Conservation (phyloP, 2,888 invertebrate genomes). For the Eristalis tenax region DNA sequence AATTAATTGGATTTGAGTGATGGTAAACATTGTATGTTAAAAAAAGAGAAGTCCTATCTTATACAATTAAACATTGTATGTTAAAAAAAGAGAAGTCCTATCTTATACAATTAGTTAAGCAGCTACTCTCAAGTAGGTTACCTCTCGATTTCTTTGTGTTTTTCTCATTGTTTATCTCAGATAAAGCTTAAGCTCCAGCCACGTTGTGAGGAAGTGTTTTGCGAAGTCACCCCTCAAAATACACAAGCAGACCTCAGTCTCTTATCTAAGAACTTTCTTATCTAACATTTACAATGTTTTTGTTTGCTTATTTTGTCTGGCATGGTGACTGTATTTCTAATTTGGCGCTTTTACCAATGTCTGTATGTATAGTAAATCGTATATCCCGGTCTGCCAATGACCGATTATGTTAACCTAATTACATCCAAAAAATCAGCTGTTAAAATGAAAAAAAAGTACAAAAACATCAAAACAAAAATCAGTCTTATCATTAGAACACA, state of each 20-base stretch:
- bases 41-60: too few species aligned
- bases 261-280: not conserved
- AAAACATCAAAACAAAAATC: slow-evolving; percentile 11
- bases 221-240: not conserved
- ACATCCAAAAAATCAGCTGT: slow-evolving; percentile 25
- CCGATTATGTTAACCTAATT: not conserved
- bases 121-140: too few species aligned
- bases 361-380: not conserved
- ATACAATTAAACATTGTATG: too few species aligned
- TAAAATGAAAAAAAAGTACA: slow-evolving; percentile 3
- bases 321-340: not conserved
- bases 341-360: not conserved
- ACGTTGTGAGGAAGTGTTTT: not conserved
- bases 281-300: not conserved
- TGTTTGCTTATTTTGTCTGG: not conserved
- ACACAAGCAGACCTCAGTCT: not conserved
- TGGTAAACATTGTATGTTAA: too few species aligned
- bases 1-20: too few species aligned
- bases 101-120: too few species aligned
- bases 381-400: not conserved
- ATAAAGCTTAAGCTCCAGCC: not conserved
- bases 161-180: not conserved
- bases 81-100: too few species aligned
- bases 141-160: not conserved
- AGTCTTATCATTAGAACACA: slow-evolving; percentile 16